Percentiles rank a stretch among this genome's conserved stretches.
phyloP scores from a whole-genome alignment of 2,888 invertebrate genomes.

The Synergus itoensis region DNA sequence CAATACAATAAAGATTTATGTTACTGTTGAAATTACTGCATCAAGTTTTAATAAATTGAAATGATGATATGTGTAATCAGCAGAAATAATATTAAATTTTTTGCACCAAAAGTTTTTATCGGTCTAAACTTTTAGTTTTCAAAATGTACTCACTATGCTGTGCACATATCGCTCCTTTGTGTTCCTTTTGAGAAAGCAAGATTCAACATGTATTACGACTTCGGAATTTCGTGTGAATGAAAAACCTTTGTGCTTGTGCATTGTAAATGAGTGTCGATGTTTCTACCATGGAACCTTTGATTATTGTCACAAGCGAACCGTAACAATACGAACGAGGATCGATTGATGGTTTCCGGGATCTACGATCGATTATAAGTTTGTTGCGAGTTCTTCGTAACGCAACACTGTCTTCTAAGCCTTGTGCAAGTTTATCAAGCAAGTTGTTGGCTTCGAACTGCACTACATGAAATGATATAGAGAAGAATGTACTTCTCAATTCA shows the following conservation, averaged over 20 bases:
- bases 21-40: too few species aligned
- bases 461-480: background rate
- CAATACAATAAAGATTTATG: too few species aligned
- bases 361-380: slow-evolving; percentile 48
- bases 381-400: background rate
- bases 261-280: slow-evolving; percentile 43
- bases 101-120: too few species aligned
- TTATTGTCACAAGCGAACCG: slow-evolving; percentile 65
- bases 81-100: too few species aligned
- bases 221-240: slow-evolving; percentile 16
- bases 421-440: background rate
- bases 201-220: slow-evolving; percentile 4
- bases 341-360: slow-evolving; percentile 58
- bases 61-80: too few species aligned
- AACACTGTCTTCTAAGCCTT: background rate
- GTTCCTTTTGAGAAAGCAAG: background rate
- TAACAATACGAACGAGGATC: slow-evolving; percentile 61
- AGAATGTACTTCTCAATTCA: background rate
- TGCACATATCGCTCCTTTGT: background rate
- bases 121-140: background rate
- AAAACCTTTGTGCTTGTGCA: slow-evolving; percentile 1
- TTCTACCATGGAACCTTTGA: slow-evolving; percentile 65
- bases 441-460: background rate
- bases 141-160: background rate
- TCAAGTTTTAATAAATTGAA: too few species aligned